phyloP scores from a whole-genome alignment of 1,140 invertebrate species.

The Danaus melanippus region DNA sequence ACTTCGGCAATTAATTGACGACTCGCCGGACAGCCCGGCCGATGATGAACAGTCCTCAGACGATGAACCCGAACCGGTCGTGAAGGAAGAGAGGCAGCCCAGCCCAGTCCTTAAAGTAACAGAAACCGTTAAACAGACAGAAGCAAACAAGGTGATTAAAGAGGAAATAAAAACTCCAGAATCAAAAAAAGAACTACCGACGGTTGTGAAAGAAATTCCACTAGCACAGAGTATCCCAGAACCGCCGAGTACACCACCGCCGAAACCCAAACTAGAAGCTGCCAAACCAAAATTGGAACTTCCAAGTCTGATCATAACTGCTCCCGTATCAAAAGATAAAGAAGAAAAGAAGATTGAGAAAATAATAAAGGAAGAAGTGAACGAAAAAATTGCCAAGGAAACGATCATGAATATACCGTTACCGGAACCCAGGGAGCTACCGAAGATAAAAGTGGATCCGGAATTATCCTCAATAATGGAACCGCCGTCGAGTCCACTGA shows the following conservation, averaged over 20 bases:
- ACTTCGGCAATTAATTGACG: slow-evolving; percentile 65
- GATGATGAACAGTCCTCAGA: slow-evolving; percentile 73
- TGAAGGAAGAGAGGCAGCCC: slow-evolving; percentile 45
- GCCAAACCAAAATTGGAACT: slow-evolving; percentile 12
- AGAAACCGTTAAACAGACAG: slow-evolving; percentile 33
- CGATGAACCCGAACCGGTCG: slow-evolving; percentile 71
- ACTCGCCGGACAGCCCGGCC: slow-evolving; percentile 66
- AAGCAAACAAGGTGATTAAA: slow-evolving; percentile 18
- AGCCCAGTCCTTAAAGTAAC: slow-evolving; percentile 23
- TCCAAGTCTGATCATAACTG: slow-evolving; percentile 7
- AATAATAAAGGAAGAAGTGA: slow-evolving; percentile 25
- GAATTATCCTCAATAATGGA: slow-evolving; percentile 42
- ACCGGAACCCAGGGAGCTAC: slow-evolving; percentile 46
- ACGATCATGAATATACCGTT: slow-evolving; percentile 37
- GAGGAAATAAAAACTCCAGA: slow-evolving; percentile 29
- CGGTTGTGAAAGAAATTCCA: slow-evolving; percentile 30
- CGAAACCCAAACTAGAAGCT: slow-evolving; percentile 35
- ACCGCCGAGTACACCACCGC: slow-evolving; percentile 44
- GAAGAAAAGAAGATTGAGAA: slow-evolving; percentile 22
- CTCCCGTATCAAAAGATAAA: slow-evolving; percentile 16
- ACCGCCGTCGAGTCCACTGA: slow-evolving; percentile 64
- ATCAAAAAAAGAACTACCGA: slow-evolving; percentile 18
- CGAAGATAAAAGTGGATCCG: slow-evolving; percentile 40
- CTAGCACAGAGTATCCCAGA: slow-evolving; percentile 33
- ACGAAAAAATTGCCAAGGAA: slow-evolving; percentile 26